phyloP scores from a whole-genome alignment of 64 coral and sea anemone species.

The Dendronephthya gigantea region DNA sequence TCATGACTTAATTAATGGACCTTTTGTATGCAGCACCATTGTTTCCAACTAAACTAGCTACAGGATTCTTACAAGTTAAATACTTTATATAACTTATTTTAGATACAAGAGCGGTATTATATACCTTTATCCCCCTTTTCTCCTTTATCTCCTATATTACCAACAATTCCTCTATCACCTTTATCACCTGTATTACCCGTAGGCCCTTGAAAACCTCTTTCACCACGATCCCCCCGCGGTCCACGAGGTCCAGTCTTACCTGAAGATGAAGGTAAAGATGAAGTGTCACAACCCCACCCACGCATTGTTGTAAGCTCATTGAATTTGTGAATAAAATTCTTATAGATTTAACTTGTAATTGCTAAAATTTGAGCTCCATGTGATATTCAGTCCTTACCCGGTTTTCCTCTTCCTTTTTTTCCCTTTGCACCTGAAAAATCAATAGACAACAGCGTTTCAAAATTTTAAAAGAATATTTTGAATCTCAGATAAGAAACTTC shows the following conservation, averaged over 20 bases:
- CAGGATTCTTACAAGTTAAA: neutral
- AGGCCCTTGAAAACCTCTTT: too few species aligned
- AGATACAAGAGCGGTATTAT: neutral
- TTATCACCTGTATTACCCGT: slow-evolving; percentile 15
- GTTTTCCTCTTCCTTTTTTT: neutral
- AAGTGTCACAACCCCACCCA: neutral
- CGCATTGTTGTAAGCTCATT: neutral
- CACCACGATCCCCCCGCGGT: neutral
- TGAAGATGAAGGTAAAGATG: neutral
- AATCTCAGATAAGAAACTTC: too few species aligned
- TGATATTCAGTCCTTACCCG: neutral
- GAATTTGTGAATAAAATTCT: neutral
- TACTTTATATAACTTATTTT: neutral
- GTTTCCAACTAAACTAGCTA: neutral
- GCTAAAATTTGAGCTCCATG: neutral
- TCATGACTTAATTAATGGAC: too few species aligned
- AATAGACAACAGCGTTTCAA: neutral
- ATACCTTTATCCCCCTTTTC: neutral
- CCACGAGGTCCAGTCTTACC: slow-evolving; percentile 30
- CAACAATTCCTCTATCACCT: slow-evolving; percentile 7
- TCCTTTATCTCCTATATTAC: slow-evolving; percentile 26
- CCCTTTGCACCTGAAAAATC: neutral
- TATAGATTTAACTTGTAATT: neutral
- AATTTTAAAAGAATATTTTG: neutral
- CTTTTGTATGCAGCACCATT: too few species aligned